Percentiles rank a stretch among this genome's conserved stretches.
These are phyloP conservation scores for Sialis fuliginosa DNA, from an alignment of 2,888 invertebrate species.

Conservation along the genomic window DNA sequence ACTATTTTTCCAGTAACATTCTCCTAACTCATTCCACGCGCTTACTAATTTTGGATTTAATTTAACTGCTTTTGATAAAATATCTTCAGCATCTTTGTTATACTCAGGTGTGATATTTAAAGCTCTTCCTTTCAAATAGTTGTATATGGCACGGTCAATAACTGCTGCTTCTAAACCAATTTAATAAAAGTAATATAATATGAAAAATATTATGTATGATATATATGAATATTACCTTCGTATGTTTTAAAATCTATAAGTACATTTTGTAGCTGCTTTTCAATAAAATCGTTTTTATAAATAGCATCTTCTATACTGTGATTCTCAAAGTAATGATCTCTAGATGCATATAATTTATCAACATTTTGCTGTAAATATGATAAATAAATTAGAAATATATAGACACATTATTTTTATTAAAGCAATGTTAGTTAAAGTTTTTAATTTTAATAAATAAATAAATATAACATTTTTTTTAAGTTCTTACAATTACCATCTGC, in stretches of 20 bases:
- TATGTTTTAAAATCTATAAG: constrained; percentile 43
- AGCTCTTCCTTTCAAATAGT: constrained; percentile 54
- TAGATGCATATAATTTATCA: constrained; percentile 43
- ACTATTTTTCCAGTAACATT: constrained; percentile 75
- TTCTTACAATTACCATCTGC: no score
- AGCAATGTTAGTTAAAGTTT: no score
- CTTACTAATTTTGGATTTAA: constrained; percentile 61
- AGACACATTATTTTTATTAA: no score
- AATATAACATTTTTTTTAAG: no score
- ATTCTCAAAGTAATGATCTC: constrained; percentile 64
- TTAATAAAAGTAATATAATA: constrained; percentile 10
- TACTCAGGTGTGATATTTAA: constrained; percentile 53
- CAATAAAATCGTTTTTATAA: constrained; percentile 44
- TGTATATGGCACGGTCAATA: constrained; percentile 34
- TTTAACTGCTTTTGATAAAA: constrained; percentile 68
- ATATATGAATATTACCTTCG: constrained; percentile 31
- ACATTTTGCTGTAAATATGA: constrained; percentile 40
- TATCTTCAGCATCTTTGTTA: constrained; percentile 50
- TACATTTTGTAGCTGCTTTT: constrained; percentile 39
- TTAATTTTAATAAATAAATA: no score
- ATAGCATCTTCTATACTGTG: constrained; percentile 49
- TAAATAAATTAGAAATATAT: no score
- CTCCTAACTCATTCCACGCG: constrained; percentile 81
- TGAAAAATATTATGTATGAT: background rate
- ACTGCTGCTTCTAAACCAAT: constrained; percentile 22